A percentile compares a stretch with the other conserved stretches of the same genome.
These are phyloP conservation scores for Diaphora mendica DNA, from an alignment of 2,888 invertebrate genomes.

Conservation along the genomic window DNA sequence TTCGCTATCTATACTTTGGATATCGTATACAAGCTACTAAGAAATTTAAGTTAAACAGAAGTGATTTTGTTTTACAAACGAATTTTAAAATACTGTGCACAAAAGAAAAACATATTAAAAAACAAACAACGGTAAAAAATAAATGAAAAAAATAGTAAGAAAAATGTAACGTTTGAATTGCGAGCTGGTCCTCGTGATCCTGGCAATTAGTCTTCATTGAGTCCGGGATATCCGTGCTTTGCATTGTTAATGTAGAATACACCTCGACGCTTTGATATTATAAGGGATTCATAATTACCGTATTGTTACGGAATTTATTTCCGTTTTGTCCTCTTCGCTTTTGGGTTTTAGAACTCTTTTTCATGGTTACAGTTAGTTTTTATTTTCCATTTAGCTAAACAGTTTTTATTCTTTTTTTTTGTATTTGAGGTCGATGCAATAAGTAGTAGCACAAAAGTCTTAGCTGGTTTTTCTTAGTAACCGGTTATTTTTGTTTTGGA, in stretches of 20 bases:
- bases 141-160: constrained; percentile 15
- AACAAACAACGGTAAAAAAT: neutral
- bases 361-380: neutral
- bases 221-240: constrained; percentile 50
- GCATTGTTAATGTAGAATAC: constrained; percentile 52
- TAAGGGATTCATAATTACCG: constrained; percentile 18
- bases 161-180: constrained; percentile 23
- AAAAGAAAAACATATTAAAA: neutral
- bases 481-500: no score
- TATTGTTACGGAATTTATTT: constrained; percentile 14
- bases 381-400: neutral
- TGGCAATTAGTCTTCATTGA: constrained; percentile 63
- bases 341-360: constrained; percentile 1
- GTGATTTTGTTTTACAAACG: neutral
- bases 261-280: constrained; percentile 20
- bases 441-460: no score
- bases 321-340: neutral
- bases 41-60: neutral
- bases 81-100: neutral
- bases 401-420: neutral
- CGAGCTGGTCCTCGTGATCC: constrained; percentile 39
- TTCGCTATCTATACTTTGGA: no score
- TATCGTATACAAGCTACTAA: neutral
- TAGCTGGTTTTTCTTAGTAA: no score
- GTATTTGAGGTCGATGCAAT: neutral